These are phyloP conservation scores for Chironomus riparius DNA, from an alignment of 2,888 invertebrate genomes.

Conservation along the genomic window DNA sequence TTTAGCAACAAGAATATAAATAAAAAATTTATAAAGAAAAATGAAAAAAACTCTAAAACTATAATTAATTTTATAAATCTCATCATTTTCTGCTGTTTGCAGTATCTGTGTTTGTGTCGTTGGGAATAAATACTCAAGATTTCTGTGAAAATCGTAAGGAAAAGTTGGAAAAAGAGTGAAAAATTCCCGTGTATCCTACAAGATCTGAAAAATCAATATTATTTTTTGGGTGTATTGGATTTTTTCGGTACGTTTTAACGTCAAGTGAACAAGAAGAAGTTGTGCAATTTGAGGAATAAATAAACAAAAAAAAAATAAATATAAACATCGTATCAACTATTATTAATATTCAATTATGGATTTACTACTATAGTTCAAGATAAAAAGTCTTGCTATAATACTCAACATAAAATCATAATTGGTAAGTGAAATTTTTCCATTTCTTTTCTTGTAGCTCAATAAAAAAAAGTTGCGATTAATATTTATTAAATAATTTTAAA, in stretches of 20 bases:
- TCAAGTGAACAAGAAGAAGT: neutral
- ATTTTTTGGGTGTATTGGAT: neutral
- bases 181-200: neutral
- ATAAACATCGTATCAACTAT: neutral
- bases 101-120: neutral
- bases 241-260: neutral
- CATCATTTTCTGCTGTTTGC: neutral
- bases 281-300: neutral
- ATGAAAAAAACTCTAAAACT: slow-evolving; percentile 5
- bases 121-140: too few species aligned
- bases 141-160: too few species aligned
- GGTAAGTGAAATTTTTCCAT: neutral
- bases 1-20: neutral
- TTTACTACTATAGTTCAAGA: neutral
- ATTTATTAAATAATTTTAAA: too few species aligned
- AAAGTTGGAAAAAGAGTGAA: neutral
- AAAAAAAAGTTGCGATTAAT: too few species aligned
- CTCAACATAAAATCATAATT: neutral
- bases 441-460: neutral
- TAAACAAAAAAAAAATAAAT: neutral
- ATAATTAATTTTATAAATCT: neutral
- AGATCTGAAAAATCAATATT: neutral
- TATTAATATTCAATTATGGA: neutral
- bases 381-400: neutral
- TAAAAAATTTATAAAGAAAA: neutral